phyloP scores from a whole-genome alignment of 2,797 vertebrate genomes.

The Enteromius paludinosus region DNA sequence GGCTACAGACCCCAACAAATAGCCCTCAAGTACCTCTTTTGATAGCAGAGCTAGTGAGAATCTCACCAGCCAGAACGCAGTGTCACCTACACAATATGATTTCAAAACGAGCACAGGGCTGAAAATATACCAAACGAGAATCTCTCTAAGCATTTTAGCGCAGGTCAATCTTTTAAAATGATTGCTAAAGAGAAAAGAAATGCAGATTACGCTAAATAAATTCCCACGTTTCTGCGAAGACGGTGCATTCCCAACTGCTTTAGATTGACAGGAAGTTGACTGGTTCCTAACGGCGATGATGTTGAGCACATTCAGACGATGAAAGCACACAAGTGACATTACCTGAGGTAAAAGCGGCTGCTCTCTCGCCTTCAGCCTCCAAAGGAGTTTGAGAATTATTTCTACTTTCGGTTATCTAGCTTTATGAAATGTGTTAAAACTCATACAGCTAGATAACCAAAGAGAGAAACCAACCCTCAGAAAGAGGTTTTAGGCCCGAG shows the following conservation, averaged over 20 bases:
- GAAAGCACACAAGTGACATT: not conserved
- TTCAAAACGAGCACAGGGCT: not conserved
- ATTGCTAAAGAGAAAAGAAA: not conserved
- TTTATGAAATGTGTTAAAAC: slow-evolving; percentile 96
- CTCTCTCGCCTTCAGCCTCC: not conserved
- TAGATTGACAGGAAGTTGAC: not conserved
- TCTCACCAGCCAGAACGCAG: slow-evolving; percentile 10
- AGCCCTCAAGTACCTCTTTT: slow-evolving; percentile 38
- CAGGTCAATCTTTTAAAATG: not conserved
- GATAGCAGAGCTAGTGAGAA: not conserved
- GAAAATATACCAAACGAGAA: not conserved
- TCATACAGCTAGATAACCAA: slow-evolving; percentile 99
- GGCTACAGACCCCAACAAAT: slow-evolving; percentile 30
- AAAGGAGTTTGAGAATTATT: slow-evolving; percentile 82
- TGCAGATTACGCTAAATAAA: not conserved
- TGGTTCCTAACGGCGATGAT: not conserved
- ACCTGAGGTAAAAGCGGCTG: not conserved
- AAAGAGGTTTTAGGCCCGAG: not conserved
- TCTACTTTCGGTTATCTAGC: slow-evolving; percentile 99
- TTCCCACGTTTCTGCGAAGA: not conserved
- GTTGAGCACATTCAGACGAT: not conserved
- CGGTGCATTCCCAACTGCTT: not conserved
- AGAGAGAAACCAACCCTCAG: slow-evolving; percentile 92
- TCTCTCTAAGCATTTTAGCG: not conserved
- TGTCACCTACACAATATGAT: not conserved